Percentiles rank a stretch among this genome's conserved stretches.
Conservation (phyloP, 2,113 vertebrate genomes). For the Callorhinus ursinus region DNA sequence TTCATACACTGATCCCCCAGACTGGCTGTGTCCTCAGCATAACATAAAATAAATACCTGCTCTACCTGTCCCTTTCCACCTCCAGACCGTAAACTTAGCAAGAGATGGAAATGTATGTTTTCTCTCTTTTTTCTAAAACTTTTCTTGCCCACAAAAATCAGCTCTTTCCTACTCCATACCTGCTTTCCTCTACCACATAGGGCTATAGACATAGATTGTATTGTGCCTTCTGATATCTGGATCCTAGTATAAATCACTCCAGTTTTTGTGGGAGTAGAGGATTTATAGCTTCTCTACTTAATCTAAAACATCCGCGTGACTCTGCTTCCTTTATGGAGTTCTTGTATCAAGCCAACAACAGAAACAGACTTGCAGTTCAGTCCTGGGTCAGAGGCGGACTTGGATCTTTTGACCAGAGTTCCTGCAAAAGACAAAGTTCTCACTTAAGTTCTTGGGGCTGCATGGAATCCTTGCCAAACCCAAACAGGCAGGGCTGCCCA, state of each 20-base stretch:
- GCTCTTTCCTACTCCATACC: not conserved
- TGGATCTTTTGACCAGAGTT: not conserved
- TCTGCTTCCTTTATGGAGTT: not conserved
- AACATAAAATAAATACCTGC: not conserved
- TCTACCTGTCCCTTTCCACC: not conserved
- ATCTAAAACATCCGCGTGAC: not conserved
- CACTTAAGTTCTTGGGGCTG: not conserved
- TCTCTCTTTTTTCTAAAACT: not conserved
- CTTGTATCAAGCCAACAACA: not conserved
- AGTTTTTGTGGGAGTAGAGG: not conserved
- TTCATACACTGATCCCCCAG: not conserved
- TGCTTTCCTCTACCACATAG: not conserved
- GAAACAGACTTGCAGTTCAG: not conserved
- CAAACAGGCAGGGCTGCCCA: rapidly evolving
- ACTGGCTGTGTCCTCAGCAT: rapidly evolving
- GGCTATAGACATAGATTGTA: not conserved
- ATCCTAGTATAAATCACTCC: not conserved
- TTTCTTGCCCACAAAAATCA: not conserved
- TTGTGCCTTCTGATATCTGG: not conserved
- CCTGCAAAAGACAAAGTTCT: not conserved
- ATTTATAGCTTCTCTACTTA: not conserved
- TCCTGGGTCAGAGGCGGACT: not conserved
- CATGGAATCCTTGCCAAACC: not conserved
- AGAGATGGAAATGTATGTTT: not conserved
- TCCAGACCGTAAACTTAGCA: not conserved